Evolutionary conservation across 2,888 invertebrate species (phyloP).

Genomic region (Lasiommata megera): DNA sequence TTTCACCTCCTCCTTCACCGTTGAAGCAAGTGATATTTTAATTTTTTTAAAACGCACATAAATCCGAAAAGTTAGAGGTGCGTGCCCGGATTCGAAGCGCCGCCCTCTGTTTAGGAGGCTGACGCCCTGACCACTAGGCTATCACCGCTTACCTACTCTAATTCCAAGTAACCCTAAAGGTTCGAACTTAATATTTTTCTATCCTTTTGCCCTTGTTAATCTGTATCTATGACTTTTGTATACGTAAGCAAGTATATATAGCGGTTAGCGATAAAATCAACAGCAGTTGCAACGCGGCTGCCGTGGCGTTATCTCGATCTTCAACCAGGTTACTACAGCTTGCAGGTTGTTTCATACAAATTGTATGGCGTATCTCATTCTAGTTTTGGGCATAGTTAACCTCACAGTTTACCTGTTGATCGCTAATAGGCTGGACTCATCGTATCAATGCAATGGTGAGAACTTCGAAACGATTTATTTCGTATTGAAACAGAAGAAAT

Average conservation of each 20-base stretch:
- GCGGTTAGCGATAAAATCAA: slow-evolving; percentile 62
- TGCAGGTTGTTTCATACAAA: slow-evolving; percentile 76
- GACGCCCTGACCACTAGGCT: no score
- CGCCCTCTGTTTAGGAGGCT: no score
- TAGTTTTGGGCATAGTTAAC: slow-evolving; percentile 79
- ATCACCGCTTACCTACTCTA: no score
- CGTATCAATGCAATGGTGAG: slow-evolving; percentile 40
- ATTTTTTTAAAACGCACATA: no score
- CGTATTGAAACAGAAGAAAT: slow-evolving; percentile 10
- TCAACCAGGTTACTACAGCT: slow-evolving; percentile 59
- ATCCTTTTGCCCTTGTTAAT: neutral
- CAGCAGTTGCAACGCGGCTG: slow-evolving; percentile 59
- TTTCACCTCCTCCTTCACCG: no score
- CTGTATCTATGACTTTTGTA: no score
- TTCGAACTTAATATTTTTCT: neutral
- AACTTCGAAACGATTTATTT: slow-evolving; percentile 23
- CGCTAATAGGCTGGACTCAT: slow-evolving; percentile 71
- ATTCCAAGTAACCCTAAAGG: neutral
- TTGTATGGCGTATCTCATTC: slow-evolving; percentile 76
- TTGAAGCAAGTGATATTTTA: no score
- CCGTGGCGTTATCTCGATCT: slow-evolving; percentile 70
- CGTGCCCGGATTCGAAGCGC: no score
- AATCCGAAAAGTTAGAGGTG: no score
- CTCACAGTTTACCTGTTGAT: slow-evolving; percentile 72
- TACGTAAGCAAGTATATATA: slow-evolving; percentile 52